Percentiles rank a stretch among this genome's conserved stretches.
These are phyloP conservation scores for Argyresthia goedartella DNA, from an alignment of 2,888 invertebrate genomes.

Conservation along the genomic window DNA sequence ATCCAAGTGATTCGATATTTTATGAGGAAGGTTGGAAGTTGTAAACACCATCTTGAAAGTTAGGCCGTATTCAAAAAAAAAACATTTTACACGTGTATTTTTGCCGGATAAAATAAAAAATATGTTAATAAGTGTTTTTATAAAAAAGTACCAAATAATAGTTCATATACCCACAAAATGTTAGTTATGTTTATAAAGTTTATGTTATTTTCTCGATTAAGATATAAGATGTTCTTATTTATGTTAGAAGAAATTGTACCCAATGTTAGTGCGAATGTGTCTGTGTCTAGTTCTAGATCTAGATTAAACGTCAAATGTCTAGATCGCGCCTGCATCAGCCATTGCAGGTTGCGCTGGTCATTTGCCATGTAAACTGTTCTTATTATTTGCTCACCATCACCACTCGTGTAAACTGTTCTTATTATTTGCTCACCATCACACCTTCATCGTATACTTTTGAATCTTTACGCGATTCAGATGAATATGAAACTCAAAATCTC, in stretches of 20 bases:
- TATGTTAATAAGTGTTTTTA: constrained; percentile 42
- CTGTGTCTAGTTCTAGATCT: constrained; percentile 20
- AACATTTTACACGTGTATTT: no score
- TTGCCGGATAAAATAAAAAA: no score
- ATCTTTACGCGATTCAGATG: no score
- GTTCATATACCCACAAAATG: constrained; percentile 60
- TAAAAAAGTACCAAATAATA: constrained; percentile 42
- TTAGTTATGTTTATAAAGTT: constrained; percentile 11
- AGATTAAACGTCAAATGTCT: constrained; percentile 41
- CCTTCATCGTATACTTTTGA: no score
- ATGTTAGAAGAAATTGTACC: background rate
- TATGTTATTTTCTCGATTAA: constrained; percentile 13
- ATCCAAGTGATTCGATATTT: no score
- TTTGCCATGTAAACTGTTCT: constrained; percentile 31
- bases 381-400: constrained; percentile 7
- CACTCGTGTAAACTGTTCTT: constrained; percentile 17
- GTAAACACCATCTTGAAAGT: no score
- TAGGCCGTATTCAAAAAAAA: no score
- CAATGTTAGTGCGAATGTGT: background rate
- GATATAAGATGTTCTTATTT: constrained; percentile 10
- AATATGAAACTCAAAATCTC: no score
- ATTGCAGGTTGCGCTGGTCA: constrained; percentile 50
- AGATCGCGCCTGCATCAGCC: constrained; percentile 54
- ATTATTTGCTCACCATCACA: background rate
- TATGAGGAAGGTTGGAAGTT: no score